Evolutionary conservation across 2,888 invertebrate genomes (phyloP).

Genomic region (Dolomedes plantarius): DNA sequence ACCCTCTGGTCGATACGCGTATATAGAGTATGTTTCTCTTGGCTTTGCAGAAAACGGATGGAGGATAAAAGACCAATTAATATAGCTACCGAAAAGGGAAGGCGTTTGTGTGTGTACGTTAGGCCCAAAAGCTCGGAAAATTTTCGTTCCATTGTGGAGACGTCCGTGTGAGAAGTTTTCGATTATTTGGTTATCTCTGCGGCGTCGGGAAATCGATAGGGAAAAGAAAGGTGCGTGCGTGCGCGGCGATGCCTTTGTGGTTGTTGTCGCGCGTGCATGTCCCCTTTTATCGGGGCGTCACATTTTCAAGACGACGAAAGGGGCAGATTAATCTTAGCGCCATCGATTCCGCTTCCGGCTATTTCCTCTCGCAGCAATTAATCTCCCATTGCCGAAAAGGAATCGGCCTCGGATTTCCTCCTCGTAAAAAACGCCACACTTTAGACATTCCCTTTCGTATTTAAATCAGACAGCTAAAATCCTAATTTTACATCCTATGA

Average conservation of each 20-base stretch:
- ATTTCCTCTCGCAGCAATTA: not conserved
- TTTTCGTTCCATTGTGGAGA: constrained; percentile 13
- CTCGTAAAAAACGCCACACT: no score
- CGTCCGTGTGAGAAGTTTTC: constrained; percentile 26
- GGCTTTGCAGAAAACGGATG: constrained; percentile 42
- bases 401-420: no score
- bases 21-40: not conserved
- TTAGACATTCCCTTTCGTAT: no score
- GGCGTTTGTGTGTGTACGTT: constrained; percentile 12
- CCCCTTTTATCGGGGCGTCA: constrained; percentile 46
- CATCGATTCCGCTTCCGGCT: not conserved
- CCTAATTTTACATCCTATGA: no score
- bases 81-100: constrained; percentile 36
- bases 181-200: constrained; percentile 62
- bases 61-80: constrained; percentile 69
- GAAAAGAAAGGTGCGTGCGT: constrained; percentile 33
- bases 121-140: constrained; percentile 24
- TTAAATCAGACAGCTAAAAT: no score
- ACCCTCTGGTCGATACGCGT: constrained; percentile 49
- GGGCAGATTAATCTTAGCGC: constrained; percentile 49
- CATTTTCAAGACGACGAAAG: constrained; percentile 54
- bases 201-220: constrained; percentile 10
- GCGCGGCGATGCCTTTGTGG: constrained; percentile 38
- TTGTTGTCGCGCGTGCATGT: constrained; percentile 12
- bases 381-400: not conserved